phyloP scores from a whole-genome alignment of 2,797 vertebrate genomes.

The Parauchenoglanis punctatus region DNA sequence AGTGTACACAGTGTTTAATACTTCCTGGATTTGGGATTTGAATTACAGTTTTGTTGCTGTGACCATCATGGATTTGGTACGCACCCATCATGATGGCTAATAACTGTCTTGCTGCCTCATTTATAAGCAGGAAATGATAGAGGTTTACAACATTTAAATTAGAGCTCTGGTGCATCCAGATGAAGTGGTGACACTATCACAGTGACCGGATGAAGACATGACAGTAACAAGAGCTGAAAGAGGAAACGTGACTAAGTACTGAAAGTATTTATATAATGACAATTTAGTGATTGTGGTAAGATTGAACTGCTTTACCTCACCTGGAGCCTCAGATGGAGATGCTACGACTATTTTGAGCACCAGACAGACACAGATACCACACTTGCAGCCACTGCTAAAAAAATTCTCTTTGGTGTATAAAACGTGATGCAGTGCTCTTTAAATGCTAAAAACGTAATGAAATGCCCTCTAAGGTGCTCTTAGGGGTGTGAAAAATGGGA shows the following conservation, averaged over 20 bases:
- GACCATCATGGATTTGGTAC: not conserved
- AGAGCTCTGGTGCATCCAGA: not conserved
- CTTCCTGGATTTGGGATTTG: not conserved
- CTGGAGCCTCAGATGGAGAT: too few relatives aligned
- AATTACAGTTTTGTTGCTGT: not conserved
- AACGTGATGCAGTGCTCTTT: not conserved
- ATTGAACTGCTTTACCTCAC: not conserved
- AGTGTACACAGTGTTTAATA: not conserved
- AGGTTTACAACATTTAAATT: not conserved
- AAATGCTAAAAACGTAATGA: not conserved
- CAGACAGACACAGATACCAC: too few relatives aligned
- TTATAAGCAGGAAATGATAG: not conserved
- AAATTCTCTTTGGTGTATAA: not conserved
- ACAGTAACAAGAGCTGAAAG: not conserved
- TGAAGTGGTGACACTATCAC: not conserved
- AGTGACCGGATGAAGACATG: not conserved
- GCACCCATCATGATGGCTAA: not conserved
- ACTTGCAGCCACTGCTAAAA: too few relatives aligned
- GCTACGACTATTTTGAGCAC: too few relatives aligned
- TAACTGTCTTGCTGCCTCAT: not conserved
- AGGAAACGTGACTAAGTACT: not conserved
- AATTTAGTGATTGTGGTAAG: not conserved
- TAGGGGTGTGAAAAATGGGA: not conserved
- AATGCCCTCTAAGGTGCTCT: not conserved
- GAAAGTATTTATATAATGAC: not conserved